phyloP scores from a whole-genome alignment of 2,797 vertebrate genomes.

The Erithacus rubecula region DNA sequence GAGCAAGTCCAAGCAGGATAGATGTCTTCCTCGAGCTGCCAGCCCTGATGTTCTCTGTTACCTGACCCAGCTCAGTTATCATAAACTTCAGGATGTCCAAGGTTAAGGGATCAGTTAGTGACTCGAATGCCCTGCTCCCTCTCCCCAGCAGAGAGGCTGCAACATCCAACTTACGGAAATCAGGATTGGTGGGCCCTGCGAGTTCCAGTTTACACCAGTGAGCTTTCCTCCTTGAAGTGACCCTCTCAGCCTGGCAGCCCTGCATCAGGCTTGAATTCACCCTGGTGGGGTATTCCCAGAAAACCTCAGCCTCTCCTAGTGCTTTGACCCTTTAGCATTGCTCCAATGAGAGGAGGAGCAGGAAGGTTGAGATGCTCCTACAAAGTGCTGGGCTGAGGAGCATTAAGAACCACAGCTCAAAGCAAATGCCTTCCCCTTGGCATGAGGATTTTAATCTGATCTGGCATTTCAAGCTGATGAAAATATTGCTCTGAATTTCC shows the following conservation, averaged over 20 bases:
- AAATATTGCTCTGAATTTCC: constrained; percentile 42
- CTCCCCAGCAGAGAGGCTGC: not conserved
- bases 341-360: not conserved
- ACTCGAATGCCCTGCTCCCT: not conserved
- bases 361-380: not conserved
- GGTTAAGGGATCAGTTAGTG: not conserved
- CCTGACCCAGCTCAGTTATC: not conserved
- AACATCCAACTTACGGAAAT: not conserved
- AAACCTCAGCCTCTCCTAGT: not conserved
- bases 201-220: accelerated
- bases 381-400: not conserved
- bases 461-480: constrained; percentile 26
- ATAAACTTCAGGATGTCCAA: not conserved
- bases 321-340: not conserved
- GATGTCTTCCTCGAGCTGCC: not conserved
- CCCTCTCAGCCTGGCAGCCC: not conserved
- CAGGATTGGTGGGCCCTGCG: accelerated
- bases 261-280: not conserved
- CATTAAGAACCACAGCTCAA: not conserved
- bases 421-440: not conserved
- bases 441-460: constrained; percentile 17
- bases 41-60: accelerated
- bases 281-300: not conserved
- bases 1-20: accelerated
- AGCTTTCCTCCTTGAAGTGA: not conserved